A percentile compares a stretch with the other conserved stretches of the same genome.
Evolutionary conservation across 2,797 vertebrate genomes (phyloP).

Genomic region (Sparus aurata): DNA sequence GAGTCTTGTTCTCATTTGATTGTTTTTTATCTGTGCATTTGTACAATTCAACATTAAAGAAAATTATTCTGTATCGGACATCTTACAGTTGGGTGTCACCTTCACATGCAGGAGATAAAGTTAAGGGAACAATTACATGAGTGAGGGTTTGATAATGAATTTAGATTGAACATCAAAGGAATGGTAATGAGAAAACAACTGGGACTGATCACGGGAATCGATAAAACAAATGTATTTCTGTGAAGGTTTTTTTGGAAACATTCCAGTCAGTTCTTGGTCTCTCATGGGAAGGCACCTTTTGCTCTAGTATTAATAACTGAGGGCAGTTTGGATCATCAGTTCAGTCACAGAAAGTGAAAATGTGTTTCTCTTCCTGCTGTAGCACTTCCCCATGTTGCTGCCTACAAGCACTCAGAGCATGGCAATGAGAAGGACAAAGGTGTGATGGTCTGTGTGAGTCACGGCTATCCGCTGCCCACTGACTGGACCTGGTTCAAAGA

Average conservation of each 20-base stretch:
- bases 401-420: constrained; percentile 91
- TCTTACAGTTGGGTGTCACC: neutral
- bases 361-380: neutral
- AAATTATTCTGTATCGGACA: neutral
- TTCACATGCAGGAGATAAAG: neutral
- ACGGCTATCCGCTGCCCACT: constrained; percentile 82
- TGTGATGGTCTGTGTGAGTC: constrained; percentile 86
- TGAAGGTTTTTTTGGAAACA: neutral
- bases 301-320: neutral
- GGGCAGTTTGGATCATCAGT: neutral
- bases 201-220: neutral
- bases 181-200: neutral
- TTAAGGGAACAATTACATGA: neutral
- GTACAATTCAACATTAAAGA: neutral
- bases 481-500: constrained; percentile 81
- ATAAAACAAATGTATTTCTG: neutral
- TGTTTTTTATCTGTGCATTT: neutral
- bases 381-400: constrained; percentile 86
- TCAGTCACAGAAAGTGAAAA: neutral
- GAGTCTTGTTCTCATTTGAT: neutral
- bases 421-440: constrained; percentile 89
- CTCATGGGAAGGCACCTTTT: neutral
- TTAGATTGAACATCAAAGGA: neutral
- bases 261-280: neutral
- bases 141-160: neutral